Evolutionary conservation across 2,797 vertebrate genomes (phyloP).

Genomic region (Lindbergichthys nudifrons): DNA sequence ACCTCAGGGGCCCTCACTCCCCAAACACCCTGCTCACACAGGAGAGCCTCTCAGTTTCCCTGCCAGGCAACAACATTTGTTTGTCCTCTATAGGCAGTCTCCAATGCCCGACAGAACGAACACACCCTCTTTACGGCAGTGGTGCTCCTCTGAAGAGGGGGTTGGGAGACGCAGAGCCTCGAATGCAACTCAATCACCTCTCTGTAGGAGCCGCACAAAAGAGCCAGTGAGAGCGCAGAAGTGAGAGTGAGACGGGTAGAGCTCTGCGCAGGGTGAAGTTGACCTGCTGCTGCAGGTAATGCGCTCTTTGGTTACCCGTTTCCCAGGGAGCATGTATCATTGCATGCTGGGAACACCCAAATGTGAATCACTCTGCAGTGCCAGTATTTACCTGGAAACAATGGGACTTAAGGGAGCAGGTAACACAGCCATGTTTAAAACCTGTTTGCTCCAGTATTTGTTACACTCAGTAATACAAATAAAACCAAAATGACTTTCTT

Average conservation of each 20-base stretch:
- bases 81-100: constrained; percentile 75
- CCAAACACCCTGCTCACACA: constrained; percentile 69
- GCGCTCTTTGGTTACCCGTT: constrained; percentile 76
- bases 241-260: constrained; percentile 48
- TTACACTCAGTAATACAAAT: constrained; percentile 21
- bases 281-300: constrained; percentile 75
- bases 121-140: constrained; percentile 57
- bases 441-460: constrained; percentile 7
- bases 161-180: constrained; percentile 68
- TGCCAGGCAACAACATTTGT: constrained; percentile 82
- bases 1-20: constrained; percentile 59
- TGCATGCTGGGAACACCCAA: constrained; percentile 51
- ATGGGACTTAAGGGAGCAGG: constrained; percentile 35
- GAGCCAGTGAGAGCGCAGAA: constrained; percentile 78
- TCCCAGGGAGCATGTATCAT: constrained; percentile 66
- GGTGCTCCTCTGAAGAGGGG: constrained; percentile 58
- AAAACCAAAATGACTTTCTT: constrained; percentile 1
- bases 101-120: constrained; percentile 57
- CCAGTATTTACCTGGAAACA: constrained; percentile 48
- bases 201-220: constrained; percentile 80
- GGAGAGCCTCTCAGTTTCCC: constrained; percentile 71
- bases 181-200: constrained; percentile 79
- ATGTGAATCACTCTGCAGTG: constrained; percentile 39
- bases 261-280: constrained; percentile 52
- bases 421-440: constrained; percentile 26